Evolutionary conservation across 2,113 vertebrate species (phyloP).

Genomic region (Albula goreensis): DNA sequence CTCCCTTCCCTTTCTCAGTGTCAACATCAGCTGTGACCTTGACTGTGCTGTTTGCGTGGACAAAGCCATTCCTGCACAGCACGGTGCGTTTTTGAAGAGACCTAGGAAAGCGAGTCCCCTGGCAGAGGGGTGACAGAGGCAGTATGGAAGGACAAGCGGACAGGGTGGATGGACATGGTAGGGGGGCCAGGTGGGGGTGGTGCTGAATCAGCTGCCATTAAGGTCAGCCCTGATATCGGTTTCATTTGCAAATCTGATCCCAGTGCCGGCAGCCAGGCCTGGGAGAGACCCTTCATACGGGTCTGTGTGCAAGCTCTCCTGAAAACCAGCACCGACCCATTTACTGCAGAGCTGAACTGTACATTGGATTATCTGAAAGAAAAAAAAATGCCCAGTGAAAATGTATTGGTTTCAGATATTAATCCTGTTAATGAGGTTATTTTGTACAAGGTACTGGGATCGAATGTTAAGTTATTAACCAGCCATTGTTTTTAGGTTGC

Average conservation of each 20-base stretch:
- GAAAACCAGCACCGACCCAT: neutral
- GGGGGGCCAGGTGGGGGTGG: neutral
- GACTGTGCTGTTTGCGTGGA: neutral
- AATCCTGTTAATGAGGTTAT: neutral
- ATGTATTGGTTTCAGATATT: neutral
- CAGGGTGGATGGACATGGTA: too few species aligned
- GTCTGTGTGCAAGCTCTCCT: neutral
- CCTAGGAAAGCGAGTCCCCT: neutral
- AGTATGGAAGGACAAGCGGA: neutral
- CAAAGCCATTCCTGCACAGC: neutral
- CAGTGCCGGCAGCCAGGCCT: neutral
- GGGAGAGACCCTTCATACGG: neutral
- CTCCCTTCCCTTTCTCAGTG: neutral
- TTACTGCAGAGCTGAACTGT: neutral
- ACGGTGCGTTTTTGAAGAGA: neutral
- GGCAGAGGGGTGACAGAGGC: too few species aligned
- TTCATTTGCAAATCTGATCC: constrained; percentile 9
- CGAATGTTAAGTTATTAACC: too few species aligned
- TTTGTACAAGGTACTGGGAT: too few species aligned
- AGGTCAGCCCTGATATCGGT: constrained; percentile 16
- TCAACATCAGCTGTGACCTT: neutral
- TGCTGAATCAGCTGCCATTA: constrained; percentile 10
- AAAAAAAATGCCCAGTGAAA: neutral
- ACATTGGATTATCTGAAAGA: too few species aligned
- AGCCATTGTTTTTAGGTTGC: too few species aligned